Conservation (phyloP, 2,797 vertebrate genomes). For the Sebastes iracundus region DNA sequence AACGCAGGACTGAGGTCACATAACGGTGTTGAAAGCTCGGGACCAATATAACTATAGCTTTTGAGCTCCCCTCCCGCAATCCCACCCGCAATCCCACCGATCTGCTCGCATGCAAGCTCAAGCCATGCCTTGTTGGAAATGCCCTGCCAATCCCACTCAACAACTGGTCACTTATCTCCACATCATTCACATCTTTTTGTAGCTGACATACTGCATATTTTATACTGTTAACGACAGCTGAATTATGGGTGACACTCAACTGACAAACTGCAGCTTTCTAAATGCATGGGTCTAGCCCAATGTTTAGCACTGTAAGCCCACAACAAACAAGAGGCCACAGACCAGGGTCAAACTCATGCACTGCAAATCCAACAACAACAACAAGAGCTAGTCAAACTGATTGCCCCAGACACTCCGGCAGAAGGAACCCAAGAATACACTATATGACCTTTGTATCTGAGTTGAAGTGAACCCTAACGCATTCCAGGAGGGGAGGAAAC, state of each 20-base stretch:
- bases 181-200: conserved; percentile 10
- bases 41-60: conserved; percentile 62
- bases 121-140: conserved; percentile 69
- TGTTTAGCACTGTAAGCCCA: conserved; percentile 22
- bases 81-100: conserved; percentile 54
- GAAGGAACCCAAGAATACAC: conserved; percentile 13
- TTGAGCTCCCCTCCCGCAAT: conserved; percentile 40
- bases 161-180: conserved; percentile 18
- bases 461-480: conserved; percentile 36
- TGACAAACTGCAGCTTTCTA: conserved; percentile 7
- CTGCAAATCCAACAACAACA: conserved; percentile 23
- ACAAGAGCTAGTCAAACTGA: conserved; percentile 16
- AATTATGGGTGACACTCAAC: conserved; percentile 20
- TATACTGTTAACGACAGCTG: not conserved
- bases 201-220: conserved; percentile 5
- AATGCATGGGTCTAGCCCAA: not conserved
- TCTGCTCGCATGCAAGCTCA: conserved; percentile 64
- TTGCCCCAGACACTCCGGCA: conserved; percentile 21
- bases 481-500: conserved; percentile 39
- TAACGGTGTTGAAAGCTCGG: conserved; percentile 51
- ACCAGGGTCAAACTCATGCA: conserved; percentile 53
- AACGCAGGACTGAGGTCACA: conserved; percentile 36
- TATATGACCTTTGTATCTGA: conserved; percentile 39
- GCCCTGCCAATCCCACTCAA: conserved; percentile 37
- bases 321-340: conserved; percentile 36